A percentile compares a stretch with the other conserved stretches of the same genome.
phyloP scores from a whole-genome alignment of 2,797 vertebrate species.

The Rhinichthys osculus region DNA sequence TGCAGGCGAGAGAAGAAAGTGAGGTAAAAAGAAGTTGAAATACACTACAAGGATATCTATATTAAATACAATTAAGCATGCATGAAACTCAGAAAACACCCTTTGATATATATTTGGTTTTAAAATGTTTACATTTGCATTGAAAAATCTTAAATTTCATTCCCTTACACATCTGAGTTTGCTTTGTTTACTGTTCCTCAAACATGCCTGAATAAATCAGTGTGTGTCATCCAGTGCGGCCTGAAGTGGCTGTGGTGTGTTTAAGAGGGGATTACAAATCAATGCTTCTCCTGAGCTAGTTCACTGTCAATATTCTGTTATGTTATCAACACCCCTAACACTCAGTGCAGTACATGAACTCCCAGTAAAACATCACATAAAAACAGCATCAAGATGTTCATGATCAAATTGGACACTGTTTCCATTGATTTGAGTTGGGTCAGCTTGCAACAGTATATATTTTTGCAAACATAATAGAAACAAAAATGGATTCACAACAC shows the following conservation, averaged over 20 bases:
- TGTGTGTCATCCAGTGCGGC: constrained; percentile 10
- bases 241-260: constrained; percentile 9
- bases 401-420: constrained; percentile 5
- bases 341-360: not conserved
- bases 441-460: not conserved
- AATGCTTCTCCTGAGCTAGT: constrained; percentile 32
- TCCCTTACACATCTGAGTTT: not conserved
- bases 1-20: not conserved
- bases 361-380: too few relatives aligned
- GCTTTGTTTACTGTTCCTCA: not conserved
- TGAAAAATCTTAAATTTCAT: not conserved
- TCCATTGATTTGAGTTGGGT: not conserved
- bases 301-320: constrained; percentile 36
- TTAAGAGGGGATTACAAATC: constrained; percentile 32
- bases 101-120: not conserved
- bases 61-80: not conserved
- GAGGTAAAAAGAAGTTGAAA: not conserved
- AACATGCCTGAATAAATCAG: not conserved
- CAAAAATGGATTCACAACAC: not conserved
- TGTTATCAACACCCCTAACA: constrained; percentile 26
- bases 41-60: not conserved
- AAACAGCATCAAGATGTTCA: not conserved
- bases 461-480: not conserved
- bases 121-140: not conserved
- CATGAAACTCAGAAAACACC: not conserved